A percentile compares a stretch with the other conserved stretches of the same genome.
Evolutionary conservation across 2,797 vertebrate genomes (phyloP).

Genomic region (Gymnoscopelus braueri): DNA sequence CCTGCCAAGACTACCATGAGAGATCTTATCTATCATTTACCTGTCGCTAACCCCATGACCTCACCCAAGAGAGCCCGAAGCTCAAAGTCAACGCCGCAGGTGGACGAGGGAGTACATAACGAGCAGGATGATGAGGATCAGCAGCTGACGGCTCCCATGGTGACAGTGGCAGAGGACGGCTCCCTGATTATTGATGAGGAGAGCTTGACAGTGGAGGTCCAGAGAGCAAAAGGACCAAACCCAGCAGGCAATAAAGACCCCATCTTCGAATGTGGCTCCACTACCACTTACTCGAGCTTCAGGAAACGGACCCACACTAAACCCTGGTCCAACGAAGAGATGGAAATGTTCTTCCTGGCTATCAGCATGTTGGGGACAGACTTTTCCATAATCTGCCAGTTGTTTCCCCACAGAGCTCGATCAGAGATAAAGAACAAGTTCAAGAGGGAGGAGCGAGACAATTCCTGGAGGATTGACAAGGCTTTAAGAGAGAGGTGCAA

Average conservation of each 20-base stretch:
- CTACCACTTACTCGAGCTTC: constrained; percentile 97
- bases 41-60: constrained; percentile 93
- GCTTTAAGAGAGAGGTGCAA: constrained; percentile 95
- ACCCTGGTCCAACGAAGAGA: constrained; percentile 96
- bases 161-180: constrained; percentile 98
- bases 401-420: constrained; percentile 94
- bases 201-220: constrained; percentile 96
- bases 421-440: constrained; percentile 99
- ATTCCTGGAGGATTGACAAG: constrained; percentile 97
- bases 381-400: constrained; percentile 95
- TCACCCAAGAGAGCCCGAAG: constrained; percentile 42
- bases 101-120: constrained; percentile 64
- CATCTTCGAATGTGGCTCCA: constrained; percentile 96
- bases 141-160: constrained; percentile 88
- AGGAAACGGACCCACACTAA: constrained; percentile 89
- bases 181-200: constrained; percentile 97
- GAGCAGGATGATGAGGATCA: constrained; percentile 73
- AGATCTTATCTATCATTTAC: constrained; percentile 95
- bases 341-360: constrained; percentile 97
- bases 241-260: constrained; percentile 89
- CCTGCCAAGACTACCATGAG: constrained; percentile 98
- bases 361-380: constrained; percentile 99
- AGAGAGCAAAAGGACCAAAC: constrained; percentile 89
- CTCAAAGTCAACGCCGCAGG: background rate
- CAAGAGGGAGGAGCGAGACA: constrained; percentile 93